Percentiles rank a stretch among this genome's conserved stretches.
phyloP scores from a whole-genome alignment of 2,797 vertebrate genomes.

The Gallinago nigripennis region DNA sequence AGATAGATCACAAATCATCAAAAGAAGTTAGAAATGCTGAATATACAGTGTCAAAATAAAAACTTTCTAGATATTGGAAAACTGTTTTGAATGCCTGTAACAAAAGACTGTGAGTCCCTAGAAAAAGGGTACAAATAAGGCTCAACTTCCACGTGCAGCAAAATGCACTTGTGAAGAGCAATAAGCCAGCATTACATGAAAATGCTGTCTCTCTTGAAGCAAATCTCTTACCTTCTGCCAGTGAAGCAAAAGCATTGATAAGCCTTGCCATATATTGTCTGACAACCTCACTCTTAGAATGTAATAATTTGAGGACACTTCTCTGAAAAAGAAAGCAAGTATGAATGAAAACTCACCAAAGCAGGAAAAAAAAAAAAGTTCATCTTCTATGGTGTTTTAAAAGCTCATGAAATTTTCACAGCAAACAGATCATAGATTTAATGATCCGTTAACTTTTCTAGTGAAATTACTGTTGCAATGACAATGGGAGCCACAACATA shows the following conservation, averaged over 20 bases:
- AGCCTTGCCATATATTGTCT: slow-evolving; percentile 90
- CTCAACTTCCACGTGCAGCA: neutral
- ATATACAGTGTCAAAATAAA: neutral
- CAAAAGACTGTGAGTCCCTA: neutral
- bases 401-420: neutral
- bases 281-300: slow-evolving; percentile 86
- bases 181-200: neutral
- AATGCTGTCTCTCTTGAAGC: neutral
- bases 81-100: neutral
- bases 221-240: slow-evolving; percentile 86
- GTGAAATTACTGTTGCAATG: neutral
- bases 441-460: neutral
- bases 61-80: neutral
- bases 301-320: slow-evolving; percentile 83
- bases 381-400: neutral
- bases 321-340: slow-evolving; percentile 72
- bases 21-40: neutral
- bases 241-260: slow-evolving; percentile 90
- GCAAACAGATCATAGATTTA: neutral
- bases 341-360: neutral
- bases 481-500: neutral
- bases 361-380: neutral
- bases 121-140: neutral
- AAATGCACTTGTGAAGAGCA: neutral
- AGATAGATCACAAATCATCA: neutral